phyloP scores from a whole-genome alignment of 1,140 invertebrate genomes.

The Glomeris maerens region DNA sequence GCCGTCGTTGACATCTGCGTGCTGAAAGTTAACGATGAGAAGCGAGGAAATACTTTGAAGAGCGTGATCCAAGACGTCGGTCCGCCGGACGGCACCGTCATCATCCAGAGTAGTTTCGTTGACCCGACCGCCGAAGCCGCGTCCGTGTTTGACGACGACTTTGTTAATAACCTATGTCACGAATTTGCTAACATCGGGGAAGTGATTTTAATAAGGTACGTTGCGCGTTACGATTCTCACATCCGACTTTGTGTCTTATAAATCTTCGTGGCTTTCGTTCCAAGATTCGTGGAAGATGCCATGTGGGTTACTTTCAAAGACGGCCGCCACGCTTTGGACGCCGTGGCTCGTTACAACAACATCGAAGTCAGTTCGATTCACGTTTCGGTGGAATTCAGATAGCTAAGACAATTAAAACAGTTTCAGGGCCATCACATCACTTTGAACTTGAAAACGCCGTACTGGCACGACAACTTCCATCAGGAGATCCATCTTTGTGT shows the following conservation, averaged over 20 bases:
- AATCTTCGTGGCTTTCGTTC: conserved; percentile 26
- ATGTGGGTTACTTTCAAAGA: conserved; percentile 82
- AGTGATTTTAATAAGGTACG: conserved; percentile 53
- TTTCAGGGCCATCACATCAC: conserved; percentile 47
- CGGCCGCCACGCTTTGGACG: conserved; percentile 64
- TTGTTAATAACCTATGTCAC: conserved; percentile 53
- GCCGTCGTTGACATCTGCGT: conserved; percentile 78
- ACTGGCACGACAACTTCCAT: conserved; percentile 65
- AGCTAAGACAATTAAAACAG: conserved; percentile 4
- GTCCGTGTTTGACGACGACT: conserved; percentile 49
- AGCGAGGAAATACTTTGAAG: conserved; percentile 58
- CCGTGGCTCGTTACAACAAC: conserved; percentile 34
- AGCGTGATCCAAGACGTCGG: conserved; percentile 73
- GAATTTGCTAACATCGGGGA: conserved; percentile 63
- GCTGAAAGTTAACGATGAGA: conserved; percentile 54
- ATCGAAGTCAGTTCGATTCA: conserved; percentile 6
- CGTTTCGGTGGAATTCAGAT: background rate
- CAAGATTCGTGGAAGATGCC: conserved; percentile 74
- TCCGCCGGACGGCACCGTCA: conserved; percentile 88
- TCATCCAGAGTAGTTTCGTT: conserved; percentile 38
- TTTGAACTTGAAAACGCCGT: conserved; percentile 62
- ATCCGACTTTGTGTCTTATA: background rate
- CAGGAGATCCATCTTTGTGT: conserved; percentile 67
- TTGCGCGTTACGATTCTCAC: background rate
- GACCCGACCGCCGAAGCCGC: conserved; percentile 18